Conservation (phyloP, 1,140 invertebrate genomes). For the Ephestia elutella region DNA sequence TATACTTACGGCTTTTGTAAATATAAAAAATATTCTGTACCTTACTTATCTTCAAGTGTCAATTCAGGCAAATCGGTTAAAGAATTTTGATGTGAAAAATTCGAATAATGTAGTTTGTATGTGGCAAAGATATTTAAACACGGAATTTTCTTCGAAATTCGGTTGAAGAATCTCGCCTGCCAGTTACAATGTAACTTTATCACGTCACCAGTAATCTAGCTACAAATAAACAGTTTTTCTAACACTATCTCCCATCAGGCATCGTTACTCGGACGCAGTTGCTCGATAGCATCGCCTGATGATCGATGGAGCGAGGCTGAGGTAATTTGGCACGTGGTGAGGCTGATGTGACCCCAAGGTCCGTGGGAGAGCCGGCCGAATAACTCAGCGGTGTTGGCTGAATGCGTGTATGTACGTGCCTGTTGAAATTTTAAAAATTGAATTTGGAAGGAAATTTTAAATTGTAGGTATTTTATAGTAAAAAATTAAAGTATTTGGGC, state of each 20-base stretch:
- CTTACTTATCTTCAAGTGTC: too few species aligned
- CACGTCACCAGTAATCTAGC: not conserved
- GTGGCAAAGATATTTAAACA: too few species aligned
- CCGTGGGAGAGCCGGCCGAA: slow-evolving; percentile 4
- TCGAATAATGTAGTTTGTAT: too few species aligned
- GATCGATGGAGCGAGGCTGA: slow-evolving; percentile 4
- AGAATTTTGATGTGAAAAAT: too few species aligned
- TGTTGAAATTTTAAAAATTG: not conserved
- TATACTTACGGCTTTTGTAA: too few species aligned
- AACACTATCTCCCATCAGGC: not conserved
- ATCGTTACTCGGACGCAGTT: not conserved
- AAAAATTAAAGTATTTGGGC: too few species aligned
- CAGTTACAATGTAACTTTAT: not conserved
- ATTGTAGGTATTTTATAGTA: too few species aligned
- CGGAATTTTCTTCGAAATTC: too few species aligned
- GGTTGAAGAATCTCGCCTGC: not conserved
- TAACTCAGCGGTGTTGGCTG: not conserved
- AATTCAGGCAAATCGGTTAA: too few species aligned
- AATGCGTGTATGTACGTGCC: not conserved
- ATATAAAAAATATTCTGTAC: too few species aligned
- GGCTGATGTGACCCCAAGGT: not conserved
- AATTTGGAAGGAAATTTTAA: too few species aligned
- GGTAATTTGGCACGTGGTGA: slow-evolving; percentile 7
- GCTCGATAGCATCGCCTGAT: not conserved
- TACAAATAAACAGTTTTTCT: slow-evolving; percentile 1